Evolutionary conservation across 2,797 vertebrate genomes (phyloP), one percentile per base, ranked within the genome.

Genomic region (Microchirus variegatus): DNA sequence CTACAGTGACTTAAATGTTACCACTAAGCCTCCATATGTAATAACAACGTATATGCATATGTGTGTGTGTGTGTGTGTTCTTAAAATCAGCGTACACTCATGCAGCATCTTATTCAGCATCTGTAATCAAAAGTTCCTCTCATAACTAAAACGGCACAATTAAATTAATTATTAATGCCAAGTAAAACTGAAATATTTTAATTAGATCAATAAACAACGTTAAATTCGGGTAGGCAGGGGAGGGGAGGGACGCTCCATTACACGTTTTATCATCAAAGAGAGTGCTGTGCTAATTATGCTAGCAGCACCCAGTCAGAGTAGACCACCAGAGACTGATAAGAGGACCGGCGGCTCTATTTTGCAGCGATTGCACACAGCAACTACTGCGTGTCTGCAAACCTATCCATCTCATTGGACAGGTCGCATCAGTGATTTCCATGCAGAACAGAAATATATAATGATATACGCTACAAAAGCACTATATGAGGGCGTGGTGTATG

Each of bases 231-330:
- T 85, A 81, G 83, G 79, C 68, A 68, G 76, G 59, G 64, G 78
- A 82, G 74, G 77, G 67, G 52, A 67, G 58, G 72, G 80, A 77
- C 42, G 71, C 73, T 81, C 85, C 75, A 85, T 85, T 89, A 88
- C 77, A 63, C 82, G 48, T 85, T 88, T 89, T 87, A 91, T 89
- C 89, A 90, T 90, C 87, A 94, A 94, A 89, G 88, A 79, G 89
- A 87, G 91, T 85, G 83, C 63, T 91, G 91, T 77, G 53, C 90
- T 95, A 94, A 94, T 95, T 91, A 94, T 88, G 85, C 87, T 88
- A 92, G 85, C 92, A 95, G 93, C 92, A 94, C 91, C 90, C 89
- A 90, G 87, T 88, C 80, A 78, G 82, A 85, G 75, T 66, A 71
- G 63, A 80, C 83, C 89, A 90, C 88, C 77, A 69, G 90, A 85